A percentile compares a stretch with the other conserved stretches of the same genome.
Conservation (phyloP, 2,888 invertebrate species). For the Tetragonisca angustula region DNA sequence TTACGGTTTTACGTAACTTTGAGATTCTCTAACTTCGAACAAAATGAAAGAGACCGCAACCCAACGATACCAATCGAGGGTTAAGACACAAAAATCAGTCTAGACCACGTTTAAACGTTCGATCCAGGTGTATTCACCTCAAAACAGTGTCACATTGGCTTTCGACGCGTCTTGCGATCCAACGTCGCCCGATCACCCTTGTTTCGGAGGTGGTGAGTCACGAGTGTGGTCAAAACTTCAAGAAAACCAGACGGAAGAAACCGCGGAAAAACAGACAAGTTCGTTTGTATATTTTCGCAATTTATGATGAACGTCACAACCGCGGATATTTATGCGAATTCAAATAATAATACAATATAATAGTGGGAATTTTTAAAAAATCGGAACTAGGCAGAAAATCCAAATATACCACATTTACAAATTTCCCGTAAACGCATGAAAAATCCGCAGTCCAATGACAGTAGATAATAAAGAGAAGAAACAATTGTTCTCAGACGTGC, state of each 20-base stretch:
- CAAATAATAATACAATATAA: conserved; percentile 14
- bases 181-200: conserved; percentile 17
- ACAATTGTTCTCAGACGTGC: conserved; percentile 47
- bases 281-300: conserved; percentile 34
- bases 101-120: too few species aligned
- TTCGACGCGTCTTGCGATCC: conserved; percentile 29
- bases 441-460: conserved; percentile 9
- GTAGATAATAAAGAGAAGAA: conserved; percentile 37
- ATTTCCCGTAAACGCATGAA: too few species aligned
- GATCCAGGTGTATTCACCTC: background rate
- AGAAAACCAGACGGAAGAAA: conserved; percentile 13
- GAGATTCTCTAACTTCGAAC: too few species aligned
- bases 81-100: too few species aligned
- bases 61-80: too few species aligned
- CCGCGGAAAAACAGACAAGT: conserved; percentile 48
- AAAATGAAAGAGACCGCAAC: too few species aligned
- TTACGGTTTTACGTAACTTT: too few species aligned
- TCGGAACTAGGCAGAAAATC: too few species aligned
- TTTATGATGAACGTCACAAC: too few species aligned
- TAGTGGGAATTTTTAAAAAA: background rate
- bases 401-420: too few species aligned
- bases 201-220: background rate
- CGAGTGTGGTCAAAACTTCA: conserved; percentile 18
- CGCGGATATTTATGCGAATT: too few species aligned
- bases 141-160: conserved; percentile 5